Evolutionary conservation across 2,113 vertebrate genomes (phyloP), one percentile per base, ranked within the genome.

Genomic region (Onychostoma macrolepis): DNA sequence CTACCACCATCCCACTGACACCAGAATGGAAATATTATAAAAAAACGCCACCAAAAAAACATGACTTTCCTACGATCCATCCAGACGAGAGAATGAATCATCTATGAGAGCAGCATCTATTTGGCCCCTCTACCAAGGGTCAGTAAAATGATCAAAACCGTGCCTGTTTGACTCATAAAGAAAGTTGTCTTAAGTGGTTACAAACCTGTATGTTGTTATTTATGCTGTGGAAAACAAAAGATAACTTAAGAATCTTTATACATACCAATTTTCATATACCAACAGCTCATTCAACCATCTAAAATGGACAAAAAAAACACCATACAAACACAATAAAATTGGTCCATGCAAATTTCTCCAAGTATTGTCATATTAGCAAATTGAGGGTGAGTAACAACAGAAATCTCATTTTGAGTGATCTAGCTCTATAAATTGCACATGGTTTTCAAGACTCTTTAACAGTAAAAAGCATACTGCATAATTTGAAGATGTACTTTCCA

Each of bases 11-110:
- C 61, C 15, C n/a, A 67, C 38, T 67, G 80, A 67, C 80, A 69
- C 80, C 80, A 26, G n/a, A 3, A 48, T n/a, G 24, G 61, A 82
- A 67, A 82, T 65, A 69, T 79, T 24, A 56, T 56, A 56, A 79
- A 79, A 79, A 56, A 79, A 50, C 24, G 19, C 2, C 4, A 79
- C 36, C 76, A 33, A 65, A 67, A 67, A 67, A 12, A 76, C 74
- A 75, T 0, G 11, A 26, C 38, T 76, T 48, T 48, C n/a, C 50
- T 79, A 33, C 28, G 11, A 33, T 33, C 48, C 41, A 76, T 76
- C 24, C 13, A 48, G 41, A 17, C 12, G 3, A 45, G 41, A 28
- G 41, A 76, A 6, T 76, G 74, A 17, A 76, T 76, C 41, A 48
- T 75, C 11, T 45, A 26, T 75, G 38, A 75, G 69, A 38, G 19